Percentiles rank a stretch among this genome's conserved stretches.
Conservation (phyloP, 2,888 invertebrate genomes). For the Trisateles emortualis region DNA sequence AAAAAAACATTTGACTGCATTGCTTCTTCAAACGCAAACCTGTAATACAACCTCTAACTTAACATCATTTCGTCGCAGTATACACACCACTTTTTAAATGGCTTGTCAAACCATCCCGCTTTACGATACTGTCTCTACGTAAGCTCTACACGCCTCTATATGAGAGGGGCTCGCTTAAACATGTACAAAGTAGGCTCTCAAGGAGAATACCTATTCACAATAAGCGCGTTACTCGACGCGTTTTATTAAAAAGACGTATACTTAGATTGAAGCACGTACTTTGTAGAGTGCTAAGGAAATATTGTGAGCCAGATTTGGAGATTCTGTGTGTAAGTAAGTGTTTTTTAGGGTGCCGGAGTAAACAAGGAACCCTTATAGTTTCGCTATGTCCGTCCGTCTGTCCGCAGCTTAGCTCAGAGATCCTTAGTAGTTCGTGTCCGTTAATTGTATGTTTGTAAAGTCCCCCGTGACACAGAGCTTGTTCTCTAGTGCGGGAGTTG, state of each 20-base stretch:
- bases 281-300: constrained; percentile 11
- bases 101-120: constrained; percentile 48
- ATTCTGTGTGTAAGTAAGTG: constrained; percentile 3
- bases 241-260: constrained; percentile 21
- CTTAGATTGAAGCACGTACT: constrained; percentile 10
- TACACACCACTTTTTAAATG: constrained; percentile 31
- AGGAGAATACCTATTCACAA: constrained; percentile 31
- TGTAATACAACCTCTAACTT: neutral
- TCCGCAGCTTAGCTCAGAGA: too few species aligned
- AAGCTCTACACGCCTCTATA: constrained; percentile 33
- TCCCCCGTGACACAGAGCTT: too few species aligned
- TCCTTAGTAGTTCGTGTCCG: too few species aligned
- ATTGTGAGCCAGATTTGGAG: constrained; percentile 7
- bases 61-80: constrained; percentile 5
- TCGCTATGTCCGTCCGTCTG: too few species aligned
- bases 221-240: constrained; percentile 24
- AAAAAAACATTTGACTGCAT: neutral
- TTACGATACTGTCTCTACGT: constrained; percentile 43
- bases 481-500: too few species aligned
- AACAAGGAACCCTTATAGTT: too few species aligned
- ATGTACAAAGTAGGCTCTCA: constrained; percentile 14
- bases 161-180: constrained; percentile 12
- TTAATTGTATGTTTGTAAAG: too few species aligned
- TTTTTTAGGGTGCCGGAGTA: too few species aligned
- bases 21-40: neutral